These are phyloP conservation scores for Microtus montanus DNA, from an alignment of 2,113 vertebrate genomes.

Conservation along the genomic window DNA sequence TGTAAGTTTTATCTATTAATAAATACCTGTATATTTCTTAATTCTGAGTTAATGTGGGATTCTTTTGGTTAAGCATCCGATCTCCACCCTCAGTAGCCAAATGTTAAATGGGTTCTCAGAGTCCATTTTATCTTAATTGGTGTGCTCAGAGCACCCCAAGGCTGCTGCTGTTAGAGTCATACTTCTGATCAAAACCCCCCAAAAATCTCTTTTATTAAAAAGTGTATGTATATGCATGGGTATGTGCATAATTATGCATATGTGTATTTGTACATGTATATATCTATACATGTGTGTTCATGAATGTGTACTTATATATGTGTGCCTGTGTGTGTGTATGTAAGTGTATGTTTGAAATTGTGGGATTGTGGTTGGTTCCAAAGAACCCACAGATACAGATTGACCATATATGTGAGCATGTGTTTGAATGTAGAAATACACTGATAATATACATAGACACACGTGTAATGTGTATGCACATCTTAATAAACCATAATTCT, in stretches of 20 bases:
- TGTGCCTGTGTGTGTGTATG: neutral
- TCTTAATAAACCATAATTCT: neutral
- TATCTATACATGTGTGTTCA: neutral
- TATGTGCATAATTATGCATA: neutral
- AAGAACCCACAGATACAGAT: neutral
- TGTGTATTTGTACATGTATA: neutral
- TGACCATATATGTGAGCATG: neutral
- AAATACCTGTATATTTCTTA: too few species aligned
- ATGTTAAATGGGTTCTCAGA: slow-evolving; percentile 37
- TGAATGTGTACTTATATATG: neutral
- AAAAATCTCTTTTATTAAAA: neutral
- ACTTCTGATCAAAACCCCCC: neutral
- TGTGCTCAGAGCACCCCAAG: neutral
- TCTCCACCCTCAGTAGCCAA: neutral
- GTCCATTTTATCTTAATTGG: neutral
- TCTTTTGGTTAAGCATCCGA: too few species aligned
- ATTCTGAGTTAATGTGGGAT: too few species aligned
- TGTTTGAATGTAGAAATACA: neutral
- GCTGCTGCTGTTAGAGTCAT: neutral
- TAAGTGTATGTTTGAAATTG: neutral
- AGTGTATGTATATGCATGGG: neutral
- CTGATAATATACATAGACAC: neutral
- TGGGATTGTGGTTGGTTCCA: neutral
- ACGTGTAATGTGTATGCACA: neutral
- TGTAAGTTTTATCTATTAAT: too few species aligned